Evolutionary conservation across 2,888 invertebrate species (phyloP).

Genomic region (Apotomis betuletana): DNA sequence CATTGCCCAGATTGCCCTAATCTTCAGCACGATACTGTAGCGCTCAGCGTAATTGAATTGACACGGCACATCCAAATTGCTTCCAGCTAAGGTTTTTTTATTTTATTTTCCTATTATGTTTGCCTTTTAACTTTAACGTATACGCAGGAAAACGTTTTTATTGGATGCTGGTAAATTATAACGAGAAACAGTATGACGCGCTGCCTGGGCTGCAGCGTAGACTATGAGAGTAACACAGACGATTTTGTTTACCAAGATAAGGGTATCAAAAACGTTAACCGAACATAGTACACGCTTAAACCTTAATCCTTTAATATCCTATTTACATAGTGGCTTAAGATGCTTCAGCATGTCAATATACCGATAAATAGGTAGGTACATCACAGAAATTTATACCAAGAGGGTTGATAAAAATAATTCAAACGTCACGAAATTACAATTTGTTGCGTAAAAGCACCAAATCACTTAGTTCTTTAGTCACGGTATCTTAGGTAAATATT

Average conservation of each 20-base stretch:
- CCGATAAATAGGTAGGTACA: slow-evolving; percentile 52
- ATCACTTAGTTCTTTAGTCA: not conserved
- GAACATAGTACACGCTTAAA: slow-evolving; percentile 45
- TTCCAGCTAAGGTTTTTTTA: slow-evolving; percentile 59
- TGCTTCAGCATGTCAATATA: slow-evolving; percentile 56
- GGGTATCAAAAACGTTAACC: slow-evolving; percentile 42
- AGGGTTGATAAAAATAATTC: slow-evolving; percentile 4
- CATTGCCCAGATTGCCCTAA: slow-evolving; percentile 71
- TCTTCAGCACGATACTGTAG: slow-evolving; percentile 58
- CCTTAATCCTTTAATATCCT: slow-evolving; percentile 64
- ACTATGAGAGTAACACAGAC: slow-evolving; percentile 50
- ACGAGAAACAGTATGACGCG: slow-evolving; percentile 24
- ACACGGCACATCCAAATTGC: slow-evolving; percentile 63
- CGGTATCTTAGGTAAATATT: slow-evolving; percentile 6
- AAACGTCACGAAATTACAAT: not conserved
- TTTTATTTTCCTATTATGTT: slow-evolving; percentile 56
- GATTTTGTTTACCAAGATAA: slow-evolving; percentile 53
- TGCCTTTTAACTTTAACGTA: slow-evolving; percentile 40
- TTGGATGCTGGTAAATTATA: slow-evolving; percentile 30
- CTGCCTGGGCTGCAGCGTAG: not conserved
- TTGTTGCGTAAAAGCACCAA: not conserved
- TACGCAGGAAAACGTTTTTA: slow-evolving; percentile 33
- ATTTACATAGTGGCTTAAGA: slow-evolving; percentile 52
- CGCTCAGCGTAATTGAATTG: slow-evolving; percentile 62
- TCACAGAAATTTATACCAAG: slow-evolving; percentile 2